phyloP scores from a whole-genome alignment of 1,140 invertebrate genomes.

The Drosophila eugracilis region DNA sequence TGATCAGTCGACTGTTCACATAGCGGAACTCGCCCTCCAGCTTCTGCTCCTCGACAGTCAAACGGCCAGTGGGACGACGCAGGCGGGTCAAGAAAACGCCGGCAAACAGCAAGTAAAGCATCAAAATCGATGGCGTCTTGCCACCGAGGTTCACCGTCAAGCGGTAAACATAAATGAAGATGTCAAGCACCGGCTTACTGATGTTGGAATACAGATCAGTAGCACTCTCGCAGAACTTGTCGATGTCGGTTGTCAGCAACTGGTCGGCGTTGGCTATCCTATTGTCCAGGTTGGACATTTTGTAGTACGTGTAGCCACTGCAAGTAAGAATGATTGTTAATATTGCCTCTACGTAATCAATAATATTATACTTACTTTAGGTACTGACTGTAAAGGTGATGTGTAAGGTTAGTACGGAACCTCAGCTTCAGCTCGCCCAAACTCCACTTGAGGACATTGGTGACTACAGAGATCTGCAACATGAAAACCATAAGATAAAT shows the following conservation, averaged over 20 bases:
- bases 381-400: conserved; percentile 95
- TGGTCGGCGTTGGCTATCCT: conserved; percentile 98
- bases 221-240: conserved; percentile 98
- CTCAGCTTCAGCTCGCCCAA: conserved; percentile 96
- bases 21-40: conserved; percentile 99
- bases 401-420: conserved; percentile 94
- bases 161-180: conserved; percentile 96
- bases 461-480: conserved; percentile 94
- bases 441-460: conserved; percentile 97
- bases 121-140: conserved; percentile 93
- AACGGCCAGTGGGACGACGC: conserved; percentile 91
- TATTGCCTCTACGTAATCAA: background rate
- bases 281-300: conserved; percentile 98
- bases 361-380: conserved; percentile 92
- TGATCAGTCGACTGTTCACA: conserved; percentile 97
- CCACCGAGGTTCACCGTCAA: conserved; percentile 94
- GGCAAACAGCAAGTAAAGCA: conserved; percentile 93
- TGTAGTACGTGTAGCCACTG: conserved; percentile 98
- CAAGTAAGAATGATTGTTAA: conserved; percentile 10
- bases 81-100: conserved; percentile 92
- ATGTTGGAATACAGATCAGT: conserved; percentile 98
- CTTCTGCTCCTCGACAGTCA: conserved; percentile 97
- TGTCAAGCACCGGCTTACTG: conserved; percentile 98
- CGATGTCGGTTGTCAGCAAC: conserved; percentile 97
- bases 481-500: too few relatives aligned